Evolutionary conservation across 1,140 invertebrate genomes (phyloP).

Genomic region (Drosophila pseudoananassae): DNA sequence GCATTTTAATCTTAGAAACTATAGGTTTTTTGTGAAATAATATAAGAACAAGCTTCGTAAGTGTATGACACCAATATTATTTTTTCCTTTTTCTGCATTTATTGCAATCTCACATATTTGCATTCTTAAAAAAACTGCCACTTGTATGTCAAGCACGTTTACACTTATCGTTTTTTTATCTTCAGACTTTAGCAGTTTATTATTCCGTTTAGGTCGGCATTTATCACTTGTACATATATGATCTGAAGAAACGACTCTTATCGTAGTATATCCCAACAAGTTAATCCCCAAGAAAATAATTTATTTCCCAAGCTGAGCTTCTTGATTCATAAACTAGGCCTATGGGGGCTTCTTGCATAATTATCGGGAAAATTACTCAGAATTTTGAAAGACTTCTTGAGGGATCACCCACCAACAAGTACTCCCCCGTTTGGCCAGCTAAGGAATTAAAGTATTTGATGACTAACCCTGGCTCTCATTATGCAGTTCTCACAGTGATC

Average conservation of each 20-base stretch:
- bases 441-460: conserved; percentile 18
- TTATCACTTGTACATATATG: conserved; percentile 38
- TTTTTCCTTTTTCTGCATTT: not conserved
- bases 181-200: conserved; percentile 29
- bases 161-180: conserved; percentile 19
- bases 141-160: conserved; percentile 16
- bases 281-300: conserved; percentile 2
- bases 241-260: conserved; percentile 25
- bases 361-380: conserved; percentile 7
- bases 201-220: conserved; percentile 21
- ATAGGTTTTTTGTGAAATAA: no score
- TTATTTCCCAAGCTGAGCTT: conserved; percentile 1
- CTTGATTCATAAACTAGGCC: conserved; percentile 16
- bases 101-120: not conserved
- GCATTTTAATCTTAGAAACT: not conserved
- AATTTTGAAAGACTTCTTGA: conserved; percentile 21
- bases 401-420: conserved; percentile 13
- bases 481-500: conserved; percentile 34
- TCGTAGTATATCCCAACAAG: conserved; percentile 25
- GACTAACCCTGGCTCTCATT: conserved; percentile 18
- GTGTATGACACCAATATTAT: not conserved
- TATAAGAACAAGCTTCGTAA: no score
- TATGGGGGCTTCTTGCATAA: conserved; percentile 17
- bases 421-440: conserved; percentile 6
- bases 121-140: conserved; percentile 9